Evolutionary conservation across 1,140 invertebrate genomes (phyloP), one percentile per base, ranked within the genome.

Genomic region (Drosophila ficusphila): DNA sequence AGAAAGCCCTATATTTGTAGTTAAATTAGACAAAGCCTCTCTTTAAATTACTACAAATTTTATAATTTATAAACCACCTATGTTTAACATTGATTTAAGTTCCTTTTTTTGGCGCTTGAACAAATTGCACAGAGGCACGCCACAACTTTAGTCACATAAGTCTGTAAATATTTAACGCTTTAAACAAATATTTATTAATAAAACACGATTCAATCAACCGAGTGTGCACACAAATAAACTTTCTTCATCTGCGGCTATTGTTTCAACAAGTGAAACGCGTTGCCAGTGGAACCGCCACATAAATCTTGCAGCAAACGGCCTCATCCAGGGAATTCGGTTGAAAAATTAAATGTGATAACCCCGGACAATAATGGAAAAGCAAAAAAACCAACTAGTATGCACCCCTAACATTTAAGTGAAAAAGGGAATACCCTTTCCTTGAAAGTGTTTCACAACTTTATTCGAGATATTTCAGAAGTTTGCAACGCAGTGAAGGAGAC

Each of bases 261-360:
- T 69, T 34, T 51, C 56, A 19, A 67, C 18, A 71, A 69, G 60
- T 74, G 67, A 76, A 76, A 64, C 62, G 42, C 38, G 47, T 67
- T 52, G 27, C 21, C 27, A 69, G 56, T 47, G 42, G 49, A 68
- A 85, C 69, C 57, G 68, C 7, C 54, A 47, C 76, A 85, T 85
- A 85, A 86, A 86, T 85, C 82, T 48, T 76, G 58, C 31, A 39
- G 56, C 62, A 86, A 85, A 72, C 72, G 82, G 56, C 57, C 29
- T 57, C 42, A 75, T 39, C 71, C 16, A 53, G 58, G 76, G 76
- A 76, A 75, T 76, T 54, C 49, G 57, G 44, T 72, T 76, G 70
- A 73, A 85, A 85, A 85, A 85, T 79, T 79, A 85, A 86, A 86
- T 75, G 72, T 76, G 72, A 86, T 86, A 79, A 86, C 73, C 39